These are phyloP conservation scores for Seriola aureovittata DNA, from an alignment of 2,113 vertebrate species.

Conservation along the genomic window DNA sequence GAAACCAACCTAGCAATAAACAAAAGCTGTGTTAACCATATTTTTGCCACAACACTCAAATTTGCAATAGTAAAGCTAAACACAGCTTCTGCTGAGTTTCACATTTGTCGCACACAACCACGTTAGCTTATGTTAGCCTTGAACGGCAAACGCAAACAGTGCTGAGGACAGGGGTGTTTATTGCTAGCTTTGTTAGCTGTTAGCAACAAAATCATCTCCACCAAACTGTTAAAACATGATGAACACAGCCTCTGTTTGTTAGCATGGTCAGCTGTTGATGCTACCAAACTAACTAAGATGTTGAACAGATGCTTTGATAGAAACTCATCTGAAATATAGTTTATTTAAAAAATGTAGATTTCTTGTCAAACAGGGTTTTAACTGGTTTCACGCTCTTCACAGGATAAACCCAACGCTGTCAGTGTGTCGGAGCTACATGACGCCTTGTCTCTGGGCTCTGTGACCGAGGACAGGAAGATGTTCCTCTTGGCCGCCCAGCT, in stretches of 20 bases:
- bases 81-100: too few species aligned
- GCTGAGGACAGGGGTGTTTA: background rate
- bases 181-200: background rate
- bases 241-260: background rate
- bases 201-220: too few species aligned
- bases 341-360: background rate
- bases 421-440: constrained; percentile 84
- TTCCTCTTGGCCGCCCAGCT: constrained; percentile 89
- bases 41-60: background rate
- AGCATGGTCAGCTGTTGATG: background rate
- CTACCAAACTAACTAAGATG: background rate
- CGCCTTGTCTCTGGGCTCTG: constrained; percentile 84
- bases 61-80: too few species aligned
- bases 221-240: too few species aligned
- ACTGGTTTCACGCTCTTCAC: background rate
- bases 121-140: too few species aligned
- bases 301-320: too few species aligned
- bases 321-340: background rate
- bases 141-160: too few species aligned
- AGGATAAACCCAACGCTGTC: constrained; percentile 88
- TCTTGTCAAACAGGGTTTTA: background rate
- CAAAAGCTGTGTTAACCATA: background rate
- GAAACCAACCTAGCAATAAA: too few species aligned
- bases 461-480: constrained; percentile 82
- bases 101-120: too few species aligned